Conservation (phyloP, 2,797 vertebrate species). For the Falco rusticolus region DNA sequence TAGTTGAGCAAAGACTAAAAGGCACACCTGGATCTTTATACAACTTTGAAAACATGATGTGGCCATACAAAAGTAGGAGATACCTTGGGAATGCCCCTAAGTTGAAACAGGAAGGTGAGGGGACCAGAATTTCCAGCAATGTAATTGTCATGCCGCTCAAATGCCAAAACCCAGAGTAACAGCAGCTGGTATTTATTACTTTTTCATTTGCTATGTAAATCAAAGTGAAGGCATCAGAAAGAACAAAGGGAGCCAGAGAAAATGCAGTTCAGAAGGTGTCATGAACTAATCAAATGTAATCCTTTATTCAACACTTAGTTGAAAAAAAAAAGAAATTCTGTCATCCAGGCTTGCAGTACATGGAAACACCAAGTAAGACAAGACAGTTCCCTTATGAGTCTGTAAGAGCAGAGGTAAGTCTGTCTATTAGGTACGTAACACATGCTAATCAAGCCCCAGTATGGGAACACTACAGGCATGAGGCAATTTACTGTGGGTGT, state of each 20-base stretch:
- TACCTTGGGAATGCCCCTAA: neutral
- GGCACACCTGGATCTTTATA: neutral
- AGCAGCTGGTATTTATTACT: constrained; percentile 9
- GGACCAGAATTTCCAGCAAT: neutral
- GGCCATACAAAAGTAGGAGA: neutral
- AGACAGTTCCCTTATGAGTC: neutral
- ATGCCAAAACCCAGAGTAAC: neutral
- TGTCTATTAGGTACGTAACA: neutral
- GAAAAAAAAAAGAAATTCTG: neutral
- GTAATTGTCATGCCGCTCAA: neutral
- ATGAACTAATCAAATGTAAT: neutral
- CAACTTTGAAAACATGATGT: neutral
- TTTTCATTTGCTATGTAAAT: constrained; percentile 19
- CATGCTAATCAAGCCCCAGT: neutral
- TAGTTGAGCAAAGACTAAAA: neutral
- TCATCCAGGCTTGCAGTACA: neutral
- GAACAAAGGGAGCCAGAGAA: neutral
- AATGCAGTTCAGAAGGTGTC: neutral
- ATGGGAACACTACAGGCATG: neutral
- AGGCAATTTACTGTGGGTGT: neutral
- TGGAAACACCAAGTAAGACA: neutral
- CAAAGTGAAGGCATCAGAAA: neutral
- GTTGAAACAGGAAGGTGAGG: neutral
- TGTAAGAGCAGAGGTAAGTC: neutral
- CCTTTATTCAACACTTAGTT: constrained; percentile 17